phyloP scores from a whole-genome alignment of 2,113 vertebrate genomes.

The Rhinolophus ferrumequinum region DNA sequence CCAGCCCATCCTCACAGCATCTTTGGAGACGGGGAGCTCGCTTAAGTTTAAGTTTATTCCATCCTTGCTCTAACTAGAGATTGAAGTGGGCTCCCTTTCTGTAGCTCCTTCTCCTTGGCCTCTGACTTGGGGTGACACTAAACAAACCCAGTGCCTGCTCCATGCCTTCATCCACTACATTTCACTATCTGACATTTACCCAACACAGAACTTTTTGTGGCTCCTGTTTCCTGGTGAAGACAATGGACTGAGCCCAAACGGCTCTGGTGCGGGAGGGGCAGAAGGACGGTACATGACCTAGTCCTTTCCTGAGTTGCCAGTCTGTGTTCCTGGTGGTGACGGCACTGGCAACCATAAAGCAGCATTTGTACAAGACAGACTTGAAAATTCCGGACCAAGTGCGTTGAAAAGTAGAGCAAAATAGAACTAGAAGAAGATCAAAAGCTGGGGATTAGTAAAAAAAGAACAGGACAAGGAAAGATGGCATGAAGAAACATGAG shows the following conservation, averaged over 20 bases:
- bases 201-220: not conserved
- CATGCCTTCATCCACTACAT: not conserved
- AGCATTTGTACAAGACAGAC: not conserved
- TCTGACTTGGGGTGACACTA: rapidly evolving
- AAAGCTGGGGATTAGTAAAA: not conserved
- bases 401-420: not conserved
- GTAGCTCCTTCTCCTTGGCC: not conserved
- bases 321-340: not conserved
- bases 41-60: not conserved
- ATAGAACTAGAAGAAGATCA: not conserved
- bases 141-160: not conserved
- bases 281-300: not conserved
- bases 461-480: not conserved
- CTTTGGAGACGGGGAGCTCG: not conserved
- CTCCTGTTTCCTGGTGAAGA: not conserved
- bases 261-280: not conserved
- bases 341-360: not conserved
- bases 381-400: not conserved
- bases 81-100: not conserved
- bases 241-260: rapidly evolving
- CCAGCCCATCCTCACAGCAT: rapidly evolving
- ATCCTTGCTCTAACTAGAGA: not conserved
- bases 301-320: not conserved
- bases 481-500: not conserved
- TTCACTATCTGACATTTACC: not conserved